Percentiles rank a stretch among this genome's conserved stretches.
phyloP scores from a whole-genome alignment of 2,797 vertebrate species.

The Rhinoraja longicauda region DNA sequence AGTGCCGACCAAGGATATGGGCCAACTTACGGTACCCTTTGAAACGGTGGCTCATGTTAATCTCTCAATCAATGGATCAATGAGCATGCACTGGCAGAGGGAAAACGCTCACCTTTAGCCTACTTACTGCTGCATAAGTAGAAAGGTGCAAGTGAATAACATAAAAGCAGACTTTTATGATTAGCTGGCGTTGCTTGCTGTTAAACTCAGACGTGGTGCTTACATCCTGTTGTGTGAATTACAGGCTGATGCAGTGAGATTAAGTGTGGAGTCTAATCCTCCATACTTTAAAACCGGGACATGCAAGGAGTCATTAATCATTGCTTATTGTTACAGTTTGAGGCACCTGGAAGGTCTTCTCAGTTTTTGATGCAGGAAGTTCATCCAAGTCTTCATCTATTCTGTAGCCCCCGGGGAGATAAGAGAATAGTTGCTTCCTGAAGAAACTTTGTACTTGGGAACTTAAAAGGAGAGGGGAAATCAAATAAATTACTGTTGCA shows the following conservation, averaged over 20 bases:
- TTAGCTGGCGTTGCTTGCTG: not conserved
- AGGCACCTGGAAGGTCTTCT: not conserved
- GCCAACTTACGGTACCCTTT: not conserved
- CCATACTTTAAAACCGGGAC: not conserved
- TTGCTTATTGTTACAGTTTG: not conserved
- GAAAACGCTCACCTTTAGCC: not conserved
- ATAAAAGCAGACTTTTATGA: not conserved
- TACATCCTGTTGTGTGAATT: not conserved
- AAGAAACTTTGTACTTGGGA: not conserved
- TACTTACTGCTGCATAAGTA: not conserved
- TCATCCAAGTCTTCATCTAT: not conserved
- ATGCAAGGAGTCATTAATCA: not conserved
- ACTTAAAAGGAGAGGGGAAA: not conserved
- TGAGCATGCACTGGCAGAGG: not conserved
- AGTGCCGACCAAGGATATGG: not conserved
- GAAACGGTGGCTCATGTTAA: not conserved
- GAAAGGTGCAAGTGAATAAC: not conserved
- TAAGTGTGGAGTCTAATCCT: not conserved
- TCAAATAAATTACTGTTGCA: not conserved
- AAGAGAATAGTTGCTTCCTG: not conserved
- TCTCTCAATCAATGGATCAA: not conserved
- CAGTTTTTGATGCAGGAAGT: not conserved
- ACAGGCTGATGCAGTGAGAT: not conserved
- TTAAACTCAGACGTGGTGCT: not conserved
- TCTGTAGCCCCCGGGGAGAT: not conserved